phyloP scores from a whole-genome alignment of 1,140 invertebrate genomes.

The Acromyrmex charruanus region DNA sequence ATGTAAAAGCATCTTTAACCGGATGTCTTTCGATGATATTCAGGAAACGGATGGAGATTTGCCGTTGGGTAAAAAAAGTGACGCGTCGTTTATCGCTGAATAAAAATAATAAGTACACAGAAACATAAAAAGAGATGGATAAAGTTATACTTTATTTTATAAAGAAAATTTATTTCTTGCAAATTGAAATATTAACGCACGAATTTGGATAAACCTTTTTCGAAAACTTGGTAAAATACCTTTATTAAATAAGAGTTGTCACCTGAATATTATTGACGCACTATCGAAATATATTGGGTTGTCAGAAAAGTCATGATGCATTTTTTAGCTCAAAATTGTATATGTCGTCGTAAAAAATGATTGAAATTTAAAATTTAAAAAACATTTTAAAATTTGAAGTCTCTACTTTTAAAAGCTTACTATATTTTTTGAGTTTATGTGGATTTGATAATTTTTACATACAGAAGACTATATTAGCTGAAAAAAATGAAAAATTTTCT shows the following conservation, averaged over 20 bases:
- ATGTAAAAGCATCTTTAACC: background rate
- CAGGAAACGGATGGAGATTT: constrained; percentile 60
- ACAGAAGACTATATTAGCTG: too few relatives aligned
- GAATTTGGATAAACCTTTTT: background rate
- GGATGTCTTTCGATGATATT: constrained; percentile 1
- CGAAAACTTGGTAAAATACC: background rate
- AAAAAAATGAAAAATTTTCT: too few relatives aligned
- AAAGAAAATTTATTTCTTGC: background rate
- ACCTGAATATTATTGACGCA: background rate
- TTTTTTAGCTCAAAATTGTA: too few relatives aligned
- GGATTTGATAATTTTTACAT: too few relatives aligned
- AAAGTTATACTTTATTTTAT: background rate
- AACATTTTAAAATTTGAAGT: too few relatives aligned
- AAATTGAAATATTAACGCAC: background rate
- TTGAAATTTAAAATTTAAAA: too few relatives aligned
- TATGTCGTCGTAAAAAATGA: too few relatives aligned
- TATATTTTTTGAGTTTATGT: too few relatives aligned
- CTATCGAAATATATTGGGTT: background rate
- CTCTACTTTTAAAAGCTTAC: too few relatives aligned
- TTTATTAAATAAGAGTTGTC: background rate
- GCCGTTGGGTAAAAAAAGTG: constrained; percentile 20
- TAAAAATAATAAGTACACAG: background rate
- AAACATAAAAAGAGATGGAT: background rate
- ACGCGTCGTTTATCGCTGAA: constrained; percentile 2
- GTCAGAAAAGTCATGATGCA: too few relatives aligned